Evolutionary conservation across 2,113 vertebrate species (phyloP).

Genomic region (Carassius gibelio): DNA sequence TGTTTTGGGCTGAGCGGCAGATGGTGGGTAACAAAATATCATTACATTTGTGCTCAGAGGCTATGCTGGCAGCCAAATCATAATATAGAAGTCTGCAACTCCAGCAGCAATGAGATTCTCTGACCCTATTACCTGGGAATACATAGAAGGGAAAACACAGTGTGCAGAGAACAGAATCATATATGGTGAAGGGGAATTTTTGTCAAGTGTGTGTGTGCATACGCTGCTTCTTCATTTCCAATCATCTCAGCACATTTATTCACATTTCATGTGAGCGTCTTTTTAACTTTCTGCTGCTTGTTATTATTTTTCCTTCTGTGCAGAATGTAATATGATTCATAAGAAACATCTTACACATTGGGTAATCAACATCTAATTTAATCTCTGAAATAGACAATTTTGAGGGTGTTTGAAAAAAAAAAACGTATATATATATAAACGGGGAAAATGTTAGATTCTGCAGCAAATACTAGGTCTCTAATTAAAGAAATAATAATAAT

Average conservation of each 20-base stretch:
- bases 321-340: neutral
- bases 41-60: constrained; percentile 66
- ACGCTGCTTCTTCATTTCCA: neutral
- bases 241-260: neutral
- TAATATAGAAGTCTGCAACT: constrained; percentile 66
- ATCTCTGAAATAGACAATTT: neutral
- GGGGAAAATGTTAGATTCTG: neutral
- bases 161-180: constrained; percentile 35
- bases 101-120: constrained; percentile 55
- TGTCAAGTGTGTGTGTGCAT: constrained; percentile 32
- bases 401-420: too few species aligned
- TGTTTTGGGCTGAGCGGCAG: constrained; percentile 65
- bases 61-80: constrained; percentile 62
- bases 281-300: neutral
- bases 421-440: neutral
- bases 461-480: neutral
- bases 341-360: neutral
- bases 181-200: constrained; percentile 19
- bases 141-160: constrained; percentile 42
- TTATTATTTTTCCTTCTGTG: neutral
- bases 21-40: constrained; percentile 67
- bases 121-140: constrained; percentile 57
- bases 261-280: neutral
- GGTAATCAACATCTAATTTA: neutral
- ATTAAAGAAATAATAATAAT: neutral